These are phyloP conservation scores for Philaethria dido DNA, from an alignment of 2,888 invertebrate genomes.

Conservation along the genomic window DNA sequence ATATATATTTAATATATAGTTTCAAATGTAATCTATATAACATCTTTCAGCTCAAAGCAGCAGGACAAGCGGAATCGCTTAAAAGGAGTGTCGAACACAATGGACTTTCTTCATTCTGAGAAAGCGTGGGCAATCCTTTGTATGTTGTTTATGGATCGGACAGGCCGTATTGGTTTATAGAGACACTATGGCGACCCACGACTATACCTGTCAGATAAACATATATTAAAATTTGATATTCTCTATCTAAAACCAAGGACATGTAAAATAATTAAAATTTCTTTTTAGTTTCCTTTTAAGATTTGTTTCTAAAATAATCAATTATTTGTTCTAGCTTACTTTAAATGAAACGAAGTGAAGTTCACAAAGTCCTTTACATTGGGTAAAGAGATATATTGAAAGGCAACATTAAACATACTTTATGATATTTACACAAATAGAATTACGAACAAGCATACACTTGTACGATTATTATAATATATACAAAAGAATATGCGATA, in stretches of 20 bases:
- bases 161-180: slow-evolving; percentile 40
- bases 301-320: no score
- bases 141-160: slow-evolving; percentile 62
- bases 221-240: not conserved
- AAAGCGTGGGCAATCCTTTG: slow-evolving; percentile 66
- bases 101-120: slow-evolving; percentile 58
- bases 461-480: not conserved
- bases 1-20: not conserved
- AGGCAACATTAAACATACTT: not conserved
- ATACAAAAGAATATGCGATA: slow-evolving; percentile 13
- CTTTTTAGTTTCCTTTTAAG: no score
- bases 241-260: not conserved
- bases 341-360: no score
- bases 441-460: slow-evolving; percentile 6
- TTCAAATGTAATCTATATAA: slow-evolving; percentile 12
- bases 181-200: not conserved
- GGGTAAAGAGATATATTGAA: no score
- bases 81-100: slow-evolving; percentile 67
- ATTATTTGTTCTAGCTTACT: no score
- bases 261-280: no score
- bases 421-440: not conserved
- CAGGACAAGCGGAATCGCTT: slow-evolving; percentile 45
- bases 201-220: not conserved
- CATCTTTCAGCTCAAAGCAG: slow-evolving; percentile 17
- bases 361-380: no score